Conservation (phyloP, 2,888 invertebrate genomes). For the Periphyllus acericola region DNA sequence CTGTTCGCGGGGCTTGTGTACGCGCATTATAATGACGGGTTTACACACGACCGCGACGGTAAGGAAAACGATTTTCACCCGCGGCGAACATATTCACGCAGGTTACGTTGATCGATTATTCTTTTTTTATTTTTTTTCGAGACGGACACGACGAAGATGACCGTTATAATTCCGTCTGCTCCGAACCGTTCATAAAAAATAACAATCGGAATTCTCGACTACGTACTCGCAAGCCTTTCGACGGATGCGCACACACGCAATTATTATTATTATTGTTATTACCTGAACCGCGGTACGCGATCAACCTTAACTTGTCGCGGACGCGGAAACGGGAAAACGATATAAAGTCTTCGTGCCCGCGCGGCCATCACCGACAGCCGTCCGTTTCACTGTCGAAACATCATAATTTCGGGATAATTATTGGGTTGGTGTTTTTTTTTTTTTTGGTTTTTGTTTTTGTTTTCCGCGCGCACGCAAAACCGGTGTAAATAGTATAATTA, state of each 20-base stretch:
- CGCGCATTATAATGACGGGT: conserved; percentile 18
- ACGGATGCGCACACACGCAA: no score
- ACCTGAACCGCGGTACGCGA: no score
- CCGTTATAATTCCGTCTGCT: not conserved
- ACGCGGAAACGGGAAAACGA: not conserved
- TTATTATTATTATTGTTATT: no score
- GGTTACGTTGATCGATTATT: not conserved
- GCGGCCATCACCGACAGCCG: no score
- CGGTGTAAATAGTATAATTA: not conserved
- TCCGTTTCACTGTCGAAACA: not conserved
- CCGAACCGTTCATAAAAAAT: not conserved
- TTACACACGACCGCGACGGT: not conserved
- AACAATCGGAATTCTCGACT: no score
- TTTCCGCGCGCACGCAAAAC: not conserved
- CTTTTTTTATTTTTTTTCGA: not conserved
- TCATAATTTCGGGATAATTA: not conserved
- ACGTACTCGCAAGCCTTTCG: no score
- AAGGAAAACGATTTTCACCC: conserved; percentile 5
- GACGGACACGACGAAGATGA: not conserved
- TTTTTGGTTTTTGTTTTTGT: no score
- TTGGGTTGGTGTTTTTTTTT: not conserved
- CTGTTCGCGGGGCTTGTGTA: not conserved
- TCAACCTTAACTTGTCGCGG: not conserved
- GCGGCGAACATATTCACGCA: not conserved
- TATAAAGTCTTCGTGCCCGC: no score